These are phyloP conservation scores for Phrynocephalus forsythii DNA, from an alignment of 2,797 vertebrate species.

Conservation along the genomic window DNA sequence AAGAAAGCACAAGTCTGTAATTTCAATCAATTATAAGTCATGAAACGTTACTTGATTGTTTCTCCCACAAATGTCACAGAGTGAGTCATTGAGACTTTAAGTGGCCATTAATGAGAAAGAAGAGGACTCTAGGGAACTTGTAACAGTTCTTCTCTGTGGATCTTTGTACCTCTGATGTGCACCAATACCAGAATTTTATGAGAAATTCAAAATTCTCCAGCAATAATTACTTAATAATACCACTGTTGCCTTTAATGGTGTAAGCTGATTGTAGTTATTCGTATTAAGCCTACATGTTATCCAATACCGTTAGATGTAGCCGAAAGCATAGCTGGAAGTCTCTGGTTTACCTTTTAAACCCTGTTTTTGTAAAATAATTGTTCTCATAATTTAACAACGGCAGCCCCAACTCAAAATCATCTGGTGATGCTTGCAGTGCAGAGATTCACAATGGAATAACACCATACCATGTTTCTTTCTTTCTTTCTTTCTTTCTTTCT, in stretches of 20 bases:
- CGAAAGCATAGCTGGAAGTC: not conserved
- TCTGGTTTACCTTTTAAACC: not conserved
- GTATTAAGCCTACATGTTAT: not conserved
- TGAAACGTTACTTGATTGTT: too few species aligned
- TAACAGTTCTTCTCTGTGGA: too few species aligned
- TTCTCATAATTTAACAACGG: not conserved
- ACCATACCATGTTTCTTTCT: not conserved
- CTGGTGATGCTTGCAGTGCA: not conserved
- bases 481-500: too few species aligned
- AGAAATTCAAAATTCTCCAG: too few species aligned
- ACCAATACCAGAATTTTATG: too few species aligned
- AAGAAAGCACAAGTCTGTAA: too few species aligned
- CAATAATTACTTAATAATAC: not conserved
- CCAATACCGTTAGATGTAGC: not conserved
- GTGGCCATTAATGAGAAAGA: too few species aligned
- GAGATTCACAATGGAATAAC: not conserved
- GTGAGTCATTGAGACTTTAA: too few species aligned
- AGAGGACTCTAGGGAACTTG: too few species aligned
- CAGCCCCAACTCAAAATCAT: not conserved
- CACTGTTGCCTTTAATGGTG: not conserved
- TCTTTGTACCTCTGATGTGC: too few species aligned
- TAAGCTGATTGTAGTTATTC: not conserved
- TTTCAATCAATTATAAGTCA: too few species aligned
- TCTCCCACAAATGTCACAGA: too few species aligned
- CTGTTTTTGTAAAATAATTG: not conserved